Evolutionary conservation across 2,797 vertebrate genomes (phyloP).

Genomic region (Mormyrus hasselquistii): DNA sequence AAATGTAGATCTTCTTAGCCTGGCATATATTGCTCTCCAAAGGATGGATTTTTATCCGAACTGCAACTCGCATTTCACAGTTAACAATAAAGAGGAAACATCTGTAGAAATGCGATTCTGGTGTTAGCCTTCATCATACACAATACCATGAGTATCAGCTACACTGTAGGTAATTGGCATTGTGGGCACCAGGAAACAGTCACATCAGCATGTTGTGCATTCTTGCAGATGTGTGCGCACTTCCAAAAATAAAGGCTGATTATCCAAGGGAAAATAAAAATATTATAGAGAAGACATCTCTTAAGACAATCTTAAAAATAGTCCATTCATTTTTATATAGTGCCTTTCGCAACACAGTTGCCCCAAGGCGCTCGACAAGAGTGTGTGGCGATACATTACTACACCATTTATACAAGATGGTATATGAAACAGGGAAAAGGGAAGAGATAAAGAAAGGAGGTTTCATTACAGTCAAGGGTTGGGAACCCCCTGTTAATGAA

Average conservation of each 20-base stretch:
- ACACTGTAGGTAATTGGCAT: not conserved
- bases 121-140: not conserved
- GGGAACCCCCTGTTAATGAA: not conserved
- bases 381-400: not conserved
- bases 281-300: not conserved
- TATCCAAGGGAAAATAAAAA: not conserved
- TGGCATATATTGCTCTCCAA: not conserved
- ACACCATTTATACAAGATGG: not conserved
- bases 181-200: not conserved
- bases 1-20: not conserved
- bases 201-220: not conserved
- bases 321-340: not conserved
- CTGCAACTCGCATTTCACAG: not conserved
- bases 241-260: not conserved
- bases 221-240: not conserved
- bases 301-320: not conserved
- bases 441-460: not conserved
- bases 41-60: not conserved
- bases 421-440: not conserved
- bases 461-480: not conserved
- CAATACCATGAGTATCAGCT: not conserved
- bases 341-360: not conserved
- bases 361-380: not conserved
- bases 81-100: conserved; percentile 21
- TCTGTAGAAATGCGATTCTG: not conserved